Evolutionary conservation across 2,113 vertebrate genomes (phyloP), one percentile per base, ranked within the genome.

Genomic region (Indri indri): DNA sequence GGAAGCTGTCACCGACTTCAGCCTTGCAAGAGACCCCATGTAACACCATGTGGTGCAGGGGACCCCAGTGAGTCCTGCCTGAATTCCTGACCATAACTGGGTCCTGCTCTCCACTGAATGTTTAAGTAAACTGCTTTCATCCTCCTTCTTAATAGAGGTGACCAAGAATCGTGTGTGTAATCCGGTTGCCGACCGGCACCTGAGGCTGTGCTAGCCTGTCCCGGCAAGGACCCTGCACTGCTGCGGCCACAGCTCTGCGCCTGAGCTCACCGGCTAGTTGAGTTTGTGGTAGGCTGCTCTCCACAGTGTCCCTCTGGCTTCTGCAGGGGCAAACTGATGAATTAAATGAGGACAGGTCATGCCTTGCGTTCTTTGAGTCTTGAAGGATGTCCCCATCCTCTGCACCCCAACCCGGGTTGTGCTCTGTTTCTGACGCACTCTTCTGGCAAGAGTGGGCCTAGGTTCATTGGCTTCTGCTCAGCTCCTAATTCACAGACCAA

Each of bases 171-270:
- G 1, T 7, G 30, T 11, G 30, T 37, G 12, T 20, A 42, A 30
- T 5, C 14, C 4, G 4, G 10, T 8, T 54, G 45, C n/a, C 76
- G 20, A 50, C 8, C 18, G 9, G 68, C 2, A 8, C 34, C 52
- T 30, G 54, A 57, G n/a, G 42, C 7, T 3, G 2, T 12, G 17
- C 11, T 37, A 32, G 14, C 63, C n/a, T 34, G 63, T 14, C 52
- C 37, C 7, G 14, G 30, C 9, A n/a, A 20, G 30, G 45, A 65
- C 12, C 4, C 27, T 14, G 23, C 40, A 5, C 40, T 42, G 40
- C 2, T 0, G 7, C 27, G 4, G 25, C 4, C 34, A n/a, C 8
- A 40, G 52, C 8, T 6, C 27, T 77, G 13, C 45, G 7, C 22
- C 27, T 22, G 16, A 10, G 54, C 17, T 20, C 17, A 6, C 54